Evolutionary conservation across 2,113 vertebrate genomes (phyloP), one percentile per base, ranked within the genome.

Genomic region (Pluvialis apricaria): DNA sequence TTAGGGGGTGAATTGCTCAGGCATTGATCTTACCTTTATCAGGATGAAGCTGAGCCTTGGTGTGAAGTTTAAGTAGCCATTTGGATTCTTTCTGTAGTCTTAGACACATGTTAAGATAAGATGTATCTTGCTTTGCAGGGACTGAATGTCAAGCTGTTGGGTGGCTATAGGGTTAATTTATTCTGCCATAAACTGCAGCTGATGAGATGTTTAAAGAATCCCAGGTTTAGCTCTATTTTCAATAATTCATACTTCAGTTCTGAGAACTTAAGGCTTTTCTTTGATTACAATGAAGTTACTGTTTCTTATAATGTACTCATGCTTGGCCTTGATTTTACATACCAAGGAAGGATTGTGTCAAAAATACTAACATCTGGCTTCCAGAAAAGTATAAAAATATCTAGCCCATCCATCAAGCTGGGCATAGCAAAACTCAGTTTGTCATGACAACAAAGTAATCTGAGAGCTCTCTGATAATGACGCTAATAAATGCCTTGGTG

Each of bases 391-490:
- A 75, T 75, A 90, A 88, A 94, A 92, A 94, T 88, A 91, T 40
- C 83, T 82, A 90, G 15, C 61, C 81, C 62, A 89, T 97, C 91
- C 92, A 92, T 94, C 94, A 97, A n/a, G 73, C 45, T 57, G 51
- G 65, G 86, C 92, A 88, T 31, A 77, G 82, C 54, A 91, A 94
- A 97, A 95, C 66, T 78, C 40, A n/a, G 83, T 97, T 96, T 97
- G 96, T 96, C 95, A 96, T 94, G 95, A 95, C 94, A 96, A 93
- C 92, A 87, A 92, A 96, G 91, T 92, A 91, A 96, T 94, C 91
- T 61, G 89, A 97, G 88, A 83, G 77, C 93, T 96, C 40, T 76
- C 73, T 86, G 55, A 95, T 95, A 97, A 97, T 93, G 87, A 97
- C 54, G 94, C 95, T 96, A 97, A 96, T 95, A 97, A 95, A 97